Base-by-base conservation (phyloP, 2,113 vertebrate species). In the Lagenorhynchus albirostris region DNA sequence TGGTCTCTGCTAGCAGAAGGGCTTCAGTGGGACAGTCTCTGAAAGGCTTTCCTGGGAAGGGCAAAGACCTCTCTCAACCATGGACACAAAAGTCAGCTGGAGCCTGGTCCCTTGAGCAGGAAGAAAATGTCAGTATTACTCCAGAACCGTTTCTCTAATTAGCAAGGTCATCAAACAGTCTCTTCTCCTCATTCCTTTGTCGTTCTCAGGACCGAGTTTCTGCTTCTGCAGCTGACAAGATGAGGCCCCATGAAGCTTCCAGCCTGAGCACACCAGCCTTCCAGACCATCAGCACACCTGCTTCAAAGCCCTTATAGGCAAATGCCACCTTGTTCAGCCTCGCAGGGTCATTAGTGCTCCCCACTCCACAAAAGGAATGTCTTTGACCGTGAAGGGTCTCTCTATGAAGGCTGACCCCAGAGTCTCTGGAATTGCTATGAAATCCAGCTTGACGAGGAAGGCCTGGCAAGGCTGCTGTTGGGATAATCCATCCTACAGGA, bases 1-100 rank as follows among this genome's bases (percentile, higher is more conserved):
- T 99, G 97, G 67, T 99, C 99, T 99, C 99, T 58, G 99, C 98
- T 50, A 99, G 97, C 6, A 98, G 97, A 2, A 99, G 96, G 7
- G 62, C 58, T 95, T 96, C 70, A 99, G 97, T 50, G 98, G 4
- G 58, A 92, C 6, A 99, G 98, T 23, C 99, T 98, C 55, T 98
- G 98, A 89, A 99, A 99, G 93, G 88, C 91, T 26, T 95, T 76
- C 25, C 80, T 31, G 9, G 98, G 97, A 79, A 99, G 93, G 58
- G 86, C 9, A 0, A 93, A 94, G 29, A 99, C 96, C 98, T 91
- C 99, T 99, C 96, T 96, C 99, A 63, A 97, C 98, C 83, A 99
- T 97, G 96, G 99, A 98, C 84, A 99, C 96, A 4, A 84, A 11
- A 5, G 53, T 23, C n/a, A 99, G 98, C 85, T 98, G 98, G 65